Evolutionary conservation across 1,140 invertebrate species (phyloP).

Genomic region (Gonioctena quinquepunctata): DNA sequence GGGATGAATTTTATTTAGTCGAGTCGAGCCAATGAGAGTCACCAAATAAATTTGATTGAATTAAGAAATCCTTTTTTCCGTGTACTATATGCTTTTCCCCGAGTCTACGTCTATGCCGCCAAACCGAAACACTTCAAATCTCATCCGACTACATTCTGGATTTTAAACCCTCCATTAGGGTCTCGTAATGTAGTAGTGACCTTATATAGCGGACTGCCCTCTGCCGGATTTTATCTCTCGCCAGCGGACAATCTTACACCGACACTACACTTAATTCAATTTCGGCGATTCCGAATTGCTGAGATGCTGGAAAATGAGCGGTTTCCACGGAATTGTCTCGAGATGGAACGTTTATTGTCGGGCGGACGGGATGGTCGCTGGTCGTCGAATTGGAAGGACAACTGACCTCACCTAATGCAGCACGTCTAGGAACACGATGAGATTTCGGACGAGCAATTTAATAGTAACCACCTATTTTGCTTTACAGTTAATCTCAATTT

Average conservation of each 20-base stretch:
- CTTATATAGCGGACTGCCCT: neutral
- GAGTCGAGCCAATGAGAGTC: too few relatives aligned
- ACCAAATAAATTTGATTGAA: too few relatives aligned
- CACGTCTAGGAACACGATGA: too few relatives aligned
- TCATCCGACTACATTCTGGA: neutral
- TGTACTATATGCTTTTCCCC: too few relatives aligned
- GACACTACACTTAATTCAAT: conserved; percentile 17
- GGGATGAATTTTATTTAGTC: too few relatives aligned
- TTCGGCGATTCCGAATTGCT: conserved; percentile 9
- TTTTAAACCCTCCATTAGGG: neutral
- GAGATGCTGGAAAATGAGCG: conserved; percentile 16
- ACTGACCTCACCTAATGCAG: neutral
- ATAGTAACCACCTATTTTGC: too few relatives aligned
- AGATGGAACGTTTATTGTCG: conserved; percentile 12
- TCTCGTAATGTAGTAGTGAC: neutral
- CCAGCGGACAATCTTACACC: conserved; percentile 4
- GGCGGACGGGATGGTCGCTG: neutral
- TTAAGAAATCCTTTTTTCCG: too few relatives aligned
- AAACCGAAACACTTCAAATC: neutral
- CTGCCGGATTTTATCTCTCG: neutral
- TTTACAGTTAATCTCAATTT: too few relatives aligned
- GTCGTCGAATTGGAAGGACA: neutral
- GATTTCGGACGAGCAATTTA: too few relatives aligned
- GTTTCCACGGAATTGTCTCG: conserved; percentile 16
- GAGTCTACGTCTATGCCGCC: too few relatives aligned